Percentiles rank a stretch among this genome's conserved stretches.
Conservation (phyloP, 2,113 vertebrate genomes). For the Xenopus laevis region DNA sequence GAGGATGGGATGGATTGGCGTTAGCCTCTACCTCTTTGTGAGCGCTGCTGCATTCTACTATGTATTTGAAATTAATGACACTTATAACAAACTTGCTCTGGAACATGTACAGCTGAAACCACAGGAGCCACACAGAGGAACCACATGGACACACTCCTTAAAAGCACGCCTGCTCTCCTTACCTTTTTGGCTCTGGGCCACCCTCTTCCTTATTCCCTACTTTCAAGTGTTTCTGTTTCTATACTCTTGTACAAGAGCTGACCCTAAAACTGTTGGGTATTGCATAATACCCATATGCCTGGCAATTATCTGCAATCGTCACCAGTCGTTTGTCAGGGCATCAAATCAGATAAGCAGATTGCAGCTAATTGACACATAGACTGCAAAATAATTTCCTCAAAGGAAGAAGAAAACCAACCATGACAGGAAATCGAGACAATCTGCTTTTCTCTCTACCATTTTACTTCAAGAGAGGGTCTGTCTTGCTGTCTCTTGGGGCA, state of each 20-base stretch:
- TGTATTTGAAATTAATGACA: conserved; percentile 89
- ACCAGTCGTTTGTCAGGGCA: conserved; percentile 78
- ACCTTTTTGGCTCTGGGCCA: conserved; percentile 87
- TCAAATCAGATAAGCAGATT: conserved; percentile 86
- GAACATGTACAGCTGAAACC: conserved; percentile 76
- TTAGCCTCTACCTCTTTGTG: conserved; percentile 82
- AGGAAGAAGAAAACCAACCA: no score
- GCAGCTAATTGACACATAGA: conserved; percentile 83
- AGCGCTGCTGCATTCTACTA: conserved; percentile 84
- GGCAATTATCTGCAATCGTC: conserved; percentile 86
- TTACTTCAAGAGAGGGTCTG: no score
- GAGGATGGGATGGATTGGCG: conserved; percentile 94
- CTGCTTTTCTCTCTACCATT: no score
- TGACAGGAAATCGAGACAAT: no score
- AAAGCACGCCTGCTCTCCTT: conserved; percentile 77
- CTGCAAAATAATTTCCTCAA: no score
- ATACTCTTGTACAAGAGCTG: conserved; percentile 92
- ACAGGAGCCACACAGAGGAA: conserved; percentile 64
- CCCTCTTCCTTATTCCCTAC: conserved; percentile 87
- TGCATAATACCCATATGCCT: conserved; percentile 93
- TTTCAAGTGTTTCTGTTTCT: conserved; percentile 95
- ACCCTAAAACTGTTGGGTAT: conserved; percentile 90
- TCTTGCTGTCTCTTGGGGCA: no score
- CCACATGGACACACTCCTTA: conserved; percentile 68
- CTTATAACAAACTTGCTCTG: conserved; percentile 81